Percentiles rank a stretch among this genome's conserved stretches.
Conservation (phyloP, 2,797 vertebrate species). For the Girardinus metallicus region DNA sequence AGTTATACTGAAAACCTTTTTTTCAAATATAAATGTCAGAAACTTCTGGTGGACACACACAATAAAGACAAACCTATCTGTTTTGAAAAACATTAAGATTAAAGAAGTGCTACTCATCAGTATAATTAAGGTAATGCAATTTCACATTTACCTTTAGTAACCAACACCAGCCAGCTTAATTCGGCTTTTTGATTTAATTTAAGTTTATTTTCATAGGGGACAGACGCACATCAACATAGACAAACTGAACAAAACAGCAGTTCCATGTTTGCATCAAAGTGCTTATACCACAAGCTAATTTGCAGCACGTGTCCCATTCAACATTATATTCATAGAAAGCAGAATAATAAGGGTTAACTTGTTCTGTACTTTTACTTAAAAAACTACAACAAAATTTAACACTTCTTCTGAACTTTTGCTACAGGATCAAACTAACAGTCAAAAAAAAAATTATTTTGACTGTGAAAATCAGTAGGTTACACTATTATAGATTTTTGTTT, state of each 20-base stretch:
- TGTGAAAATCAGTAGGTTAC: no score
- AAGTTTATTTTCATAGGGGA: no score
- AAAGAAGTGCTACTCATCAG: background rate
- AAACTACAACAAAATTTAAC: background rate
- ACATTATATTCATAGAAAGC: background rate
- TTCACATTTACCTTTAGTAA: background rate
- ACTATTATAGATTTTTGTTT: no score
- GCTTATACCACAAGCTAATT: no score
- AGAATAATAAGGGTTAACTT: background rate
- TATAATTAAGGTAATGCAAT: background rate
- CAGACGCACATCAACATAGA: no score
- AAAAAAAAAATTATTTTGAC: background rate
- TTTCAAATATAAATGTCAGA: background rate
- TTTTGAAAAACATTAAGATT: background rate
- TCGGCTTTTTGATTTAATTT: no score
- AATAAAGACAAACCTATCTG: background rate
- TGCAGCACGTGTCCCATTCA: no score
- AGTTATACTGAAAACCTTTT: background rate
- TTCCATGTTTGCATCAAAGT: no score
- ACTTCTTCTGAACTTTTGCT: background rate
- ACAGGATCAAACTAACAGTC: background rate
- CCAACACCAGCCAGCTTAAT: no score
- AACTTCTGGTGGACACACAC: background rate
- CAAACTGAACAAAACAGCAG: no score
- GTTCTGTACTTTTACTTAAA: background rate